Evolutionary conservation across 2,888 invertebrate species (phyloP).

Genomic region (Ceriagrion tenellum): DNA sequence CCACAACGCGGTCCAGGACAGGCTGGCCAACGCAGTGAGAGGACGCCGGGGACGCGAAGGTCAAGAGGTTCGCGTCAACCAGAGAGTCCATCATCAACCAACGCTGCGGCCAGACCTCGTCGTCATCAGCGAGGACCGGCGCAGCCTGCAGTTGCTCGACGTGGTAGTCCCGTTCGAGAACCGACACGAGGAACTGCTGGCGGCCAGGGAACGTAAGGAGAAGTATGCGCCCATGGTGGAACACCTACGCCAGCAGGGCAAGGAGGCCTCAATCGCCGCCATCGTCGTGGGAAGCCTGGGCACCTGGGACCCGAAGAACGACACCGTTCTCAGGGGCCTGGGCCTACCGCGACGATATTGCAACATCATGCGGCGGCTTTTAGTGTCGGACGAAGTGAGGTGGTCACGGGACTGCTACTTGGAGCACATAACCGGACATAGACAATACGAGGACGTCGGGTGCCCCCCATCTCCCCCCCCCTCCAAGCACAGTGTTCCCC

Average conservation of each 20-base stretch:
- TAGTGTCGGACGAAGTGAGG: slow-evolving; percentile 73
- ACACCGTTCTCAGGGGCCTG: slow-evolving; percentile 71
- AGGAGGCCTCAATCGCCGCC: no score
- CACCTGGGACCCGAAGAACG: slow-evolving; percentile 74
- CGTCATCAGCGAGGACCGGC: no score
- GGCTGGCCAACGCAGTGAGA: slow-evolving; percentile 71
- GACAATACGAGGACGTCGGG: slow-evolving; percentile 71
- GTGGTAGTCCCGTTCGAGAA: slow-evolving; percentile 75
- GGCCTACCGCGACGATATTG: slow-evolving; percentile 71
- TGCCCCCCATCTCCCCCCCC: background rate
- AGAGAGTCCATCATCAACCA: slow-evolving; percentile 67
- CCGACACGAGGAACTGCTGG: slow-evolving; percentile 71
- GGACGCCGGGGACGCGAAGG: slow-evolving; percentile 61
- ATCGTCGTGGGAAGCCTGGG: slow-evolving; percentile 72
- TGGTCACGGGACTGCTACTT: slow-evolving; percentile 71
- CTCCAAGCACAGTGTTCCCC: no score
- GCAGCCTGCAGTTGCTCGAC: slow-evolving; percentile 72
- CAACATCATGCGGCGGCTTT: slow-evolving; percentile 72
- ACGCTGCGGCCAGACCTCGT: slow-evolving; percentile 72
- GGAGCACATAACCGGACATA: slow-evolving; percentile 73
- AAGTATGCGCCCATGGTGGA: slow-evolving; percentile 73
- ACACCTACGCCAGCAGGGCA: slow-evolving; percentile 72
- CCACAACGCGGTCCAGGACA: background rate
- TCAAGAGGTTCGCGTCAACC: slow-evolving; percentile 70
- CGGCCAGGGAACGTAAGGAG: slow-evolving; percentile 70